Percentiles rank a stretch among this genome's conserved stretches.
Evolutionary conservation across 2,888 invertebrate genomes (phyloP).

Genomic region (Apoda limacodes): DNA sequence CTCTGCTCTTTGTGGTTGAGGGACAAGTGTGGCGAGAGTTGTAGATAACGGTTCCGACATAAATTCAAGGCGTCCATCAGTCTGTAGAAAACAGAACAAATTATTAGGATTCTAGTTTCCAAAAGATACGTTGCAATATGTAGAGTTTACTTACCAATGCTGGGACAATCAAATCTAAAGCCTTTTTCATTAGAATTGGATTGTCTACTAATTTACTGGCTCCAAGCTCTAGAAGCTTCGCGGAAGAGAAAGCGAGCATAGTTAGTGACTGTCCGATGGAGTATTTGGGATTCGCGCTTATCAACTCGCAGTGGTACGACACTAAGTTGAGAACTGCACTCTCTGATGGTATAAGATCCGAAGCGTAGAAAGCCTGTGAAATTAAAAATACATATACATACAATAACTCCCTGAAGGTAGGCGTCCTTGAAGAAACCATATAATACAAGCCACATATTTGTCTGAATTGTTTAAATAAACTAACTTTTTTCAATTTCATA

Average conservation of each 20-base stretch:
- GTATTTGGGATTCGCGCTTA: constrained; percentile 48
- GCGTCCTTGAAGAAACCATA: no score
- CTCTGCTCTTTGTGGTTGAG: constrained; percentile 44
- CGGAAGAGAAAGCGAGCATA: constrained; percentile 56
- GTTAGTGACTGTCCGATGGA: constrained; percentile 51
- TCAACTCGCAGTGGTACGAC: constrained; percentile 53
- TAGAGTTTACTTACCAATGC: constrained; percentile 66
- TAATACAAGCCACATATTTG: no score
- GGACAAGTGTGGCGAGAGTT: constrained; percentile 45
- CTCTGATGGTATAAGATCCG: constrained; percentile 86
- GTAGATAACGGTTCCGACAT: constrained; percentile 49
- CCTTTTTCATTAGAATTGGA: constrained; percentile 71
- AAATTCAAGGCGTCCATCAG: constrained; percentile 59
- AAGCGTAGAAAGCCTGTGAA: constrained; percentile 72
- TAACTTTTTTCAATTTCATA: no score
- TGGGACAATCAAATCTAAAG: constrained; percentile 78
- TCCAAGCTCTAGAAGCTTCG: constrained; percentile 52
- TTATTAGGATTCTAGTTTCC: constrained; percentile 2
- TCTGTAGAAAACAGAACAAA: constrained; percentile 38
- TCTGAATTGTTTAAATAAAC: no score
- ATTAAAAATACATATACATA: no score
- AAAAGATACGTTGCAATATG: no score
- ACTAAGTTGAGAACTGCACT: constrained; percentile 84
- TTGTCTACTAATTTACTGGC: constrained; percentile 64
- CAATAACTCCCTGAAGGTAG: no score